Percentiles rank a stretch among this genome's conserved stretches.
These are phyloP conservation scores for Helicoverpa armigera DNA, from an alignment of 1,140 invertebrate species.

Conservation along the genomic window DNA sequence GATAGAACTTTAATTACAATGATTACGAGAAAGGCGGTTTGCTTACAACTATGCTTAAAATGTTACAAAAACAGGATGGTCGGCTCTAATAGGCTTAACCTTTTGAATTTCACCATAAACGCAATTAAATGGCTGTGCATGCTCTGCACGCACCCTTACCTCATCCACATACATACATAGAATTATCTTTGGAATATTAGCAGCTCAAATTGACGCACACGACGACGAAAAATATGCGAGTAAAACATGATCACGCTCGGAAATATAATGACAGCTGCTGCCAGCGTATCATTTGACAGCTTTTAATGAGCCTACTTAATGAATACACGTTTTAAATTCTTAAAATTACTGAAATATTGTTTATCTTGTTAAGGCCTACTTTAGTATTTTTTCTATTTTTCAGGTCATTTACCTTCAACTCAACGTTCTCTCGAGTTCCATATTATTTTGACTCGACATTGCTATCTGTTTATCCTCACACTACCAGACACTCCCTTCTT, in stretches of 20 bases:
- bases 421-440: too few species aligned
- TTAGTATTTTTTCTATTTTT: neutral
- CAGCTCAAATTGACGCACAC: slow-evolving; percentile 37
- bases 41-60: slow-evolving; percentile 60
- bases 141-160: slow-evolving; percentile 35
- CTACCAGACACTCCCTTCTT: too few species aligned
- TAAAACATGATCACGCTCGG: slow-evolving; percentile 28
- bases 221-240: slow-evolving; percentile 38
- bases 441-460: too few species aligned
- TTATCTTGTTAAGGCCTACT: slow-evolving; percentile 8
- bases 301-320: slow-evolving; percentile 23
- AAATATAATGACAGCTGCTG: slow-evolving; percentile 44
- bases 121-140: slow-evolving; percentile 62
- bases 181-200: slow-evolving; percentile 44
- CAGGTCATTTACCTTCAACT: too few species aligned
- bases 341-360: slow-evolving; percentile 9
- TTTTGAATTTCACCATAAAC: slow-evolving; percentile 70
- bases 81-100: slow-evolving; percentile 74
- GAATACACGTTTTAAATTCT: neutral
- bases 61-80: slow-evolving; percentile 54
- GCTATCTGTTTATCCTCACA: too few species aligned
- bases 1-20: slow-evolving; percentile 42
- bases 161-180: slow-evolving; percentile 45
- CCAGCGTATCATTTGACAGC: slow-evolving; percentile 40
- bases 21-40: slow-evolving; percentile 57